A percentile compares a stretch with the other conserved stretches of the same genome.
These are phyloP conservation scores for Elymnias hypermnestra DNA, from an alignment of 1,140 invertebrate genomes.

Conservation along the genomic window DNA sequence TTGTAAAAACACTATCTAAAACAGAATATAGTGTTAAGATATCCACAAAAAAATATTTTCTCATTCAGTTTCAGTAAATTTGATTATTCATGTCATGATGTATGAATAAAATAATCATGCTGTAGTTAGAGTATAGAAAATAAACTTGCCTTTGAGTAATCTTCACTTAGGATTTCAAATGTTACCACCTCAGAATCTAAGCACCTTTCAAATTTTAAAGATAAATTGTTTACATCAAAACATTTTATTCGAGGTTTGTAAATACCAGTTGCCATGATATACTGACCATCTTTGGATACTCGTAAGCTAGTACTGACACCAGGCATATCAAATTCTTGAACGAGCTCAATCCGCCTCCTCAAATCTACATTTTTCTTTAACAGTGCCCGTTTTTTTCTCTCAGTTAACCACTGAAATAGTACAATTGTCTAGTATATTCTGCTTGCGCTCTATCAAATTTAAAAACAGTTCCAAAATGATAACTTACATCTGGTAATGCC, in stretches of 20 bases:
- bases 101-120: no score
- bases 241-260: slow-evolving; percentile 98
- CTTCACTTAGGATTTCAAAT: slow-evolving; percentile 92
- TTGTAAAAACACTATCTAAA: slow-evolving; percentile 86
- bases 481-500: slow-evolving; percentile 94
- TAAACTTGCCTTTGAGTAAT: slow-evolving; percentile 87
- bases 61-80: not conserved
- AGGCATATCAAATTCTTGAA: slow-evolving; percentile 99
- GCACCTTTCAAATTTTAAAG: slow-evolving; percentile 98
- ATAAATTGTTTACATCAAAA: slow-evolving; percentile 96
- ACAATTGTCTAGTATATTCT: slow-evolving; percentile 11
- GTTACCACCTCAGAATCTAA: slow-evolving; percentile 96
- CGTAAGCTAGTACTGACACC: slow-evolving; percentile 90
- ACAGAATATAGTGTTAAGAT: slow-evolving; percentile 26
- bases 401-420: slow-evolving; percentile 95
- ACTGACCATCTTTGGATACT: slow-evolving; percentile 94
- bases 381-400: slow-evolving; percentile 89
- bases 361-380: slow-evolving; percentile 95
- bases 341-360: slow-evolving; percentile 93
- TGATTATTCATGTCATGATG: no score
- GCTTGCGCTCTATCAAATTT: not conserved
- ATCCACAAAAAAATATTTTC: slow-evolving; percentile 1
- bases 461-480: slow-evolving; percentile 1
- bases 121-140: slow-evolving; percentile 9
- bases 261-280: slow-evolving; percentile 94